Conservation (phyloP, 2,797 vertebrate genomes). For the Lutjanus argentimaculatus region DNA sequence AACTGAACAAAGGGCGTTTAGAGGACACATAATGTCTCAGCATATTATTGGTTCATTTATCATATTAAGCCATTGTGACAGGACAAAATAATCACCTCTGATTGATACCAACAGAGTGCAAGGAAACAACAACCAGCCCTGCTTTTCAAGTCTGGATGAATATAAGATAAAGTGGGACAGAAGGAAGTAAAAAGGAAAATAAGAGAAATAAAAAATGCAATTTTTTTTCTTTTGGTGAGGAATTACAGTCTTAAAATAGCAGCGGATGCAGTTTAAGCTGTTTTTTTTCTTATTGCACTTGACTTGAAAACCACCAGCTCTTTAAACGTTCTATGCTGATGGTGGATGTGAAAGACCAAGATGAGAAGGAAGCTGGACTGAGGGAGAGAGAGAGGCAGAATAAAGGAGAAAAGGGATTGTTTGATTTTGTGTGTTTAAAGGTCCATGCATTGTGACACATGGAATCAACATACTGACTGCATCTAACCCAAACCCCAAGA, state of each 20-base stretch:
- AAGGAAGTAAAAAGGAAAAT: neutral
- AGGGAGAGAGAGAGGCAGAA: neutral
- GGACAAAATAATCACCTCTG: slow-evolving; percentile 52
- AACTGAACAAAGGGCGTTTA: slow-evolving; percentile 71
- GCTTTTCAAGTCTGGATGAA: neutral
- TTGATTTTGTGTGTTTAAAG: neutral
- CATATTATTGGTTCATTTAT: slow-evolving; percentile 65
- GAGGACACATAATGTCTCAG: slow-evolving; percentile 70
- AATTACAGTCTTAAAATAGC: neutral
- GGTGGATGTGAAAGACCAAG: neutral
- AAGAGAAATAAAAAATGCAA: neutral
- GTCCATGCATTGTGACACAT: neutral
- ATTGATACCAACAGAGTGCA: slow-evolving; percentile 26
- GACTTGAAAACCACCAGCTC: neutral
- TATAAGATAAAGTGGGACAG: neutral
- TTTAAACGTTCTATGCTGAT: neutral
- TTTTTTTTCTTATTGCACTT: neutral
- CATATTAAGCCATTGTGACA: slow-evolving; percentile 56
- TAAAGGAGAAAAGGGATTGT: neutral
- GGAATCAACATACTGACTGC: neutral
- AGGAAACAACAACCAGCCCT: slow-evolving; percentile 1
- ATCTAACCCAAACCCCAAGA: neutral
- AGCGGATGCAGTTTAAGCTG: neutral
- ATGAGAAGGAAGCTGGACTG: neutral
- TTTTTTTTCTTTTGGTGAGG: neutral